These are phyloP conservation scores for human DNA, from an alignment of 2,113 vertebrate species.

Conservation along the genomic window GRCh38 chr15:97592501-97593000, in stretches of 20 bases:
- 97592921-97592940: constrained; percentile 54
- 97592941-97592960: constrained; percentile 42
- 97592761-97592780: constrained; percentile 79
- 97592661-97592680: not conserved
- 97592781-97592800: constrained; percentile 74
- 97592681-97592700: constrained; percentile 18
- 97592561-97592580: not conserved
- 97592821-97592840: constrained; percentile 82
- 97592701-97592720: constrained; percentile 6
- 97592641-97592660: not conserved
- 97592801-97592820: constrained; percentile 77
- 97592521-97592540: not conserved
- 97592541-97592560: not conserved
- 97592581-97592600: not conserved
- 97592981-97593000: constrained; percentile 25
- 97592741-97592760: constrained; percentile 59
- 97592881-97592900: constrained; percentile 69
- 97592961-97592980: constrained; percentile 39
- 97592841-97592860: constrained; percentile 68
- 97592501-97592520: not conserved
- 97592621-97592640: not conserved
- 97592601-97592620: not conserved
- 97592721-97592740: constrained; percentile 68
- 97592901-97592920: constrained; percentile 29
- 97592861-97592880: constrained; percentile 72